Percentiles rank a stretch among this genome's conserved stretches.
Conservation (phyloP, 2,797 vertebrate species). For the Protonibea diacanthus region DNA sequence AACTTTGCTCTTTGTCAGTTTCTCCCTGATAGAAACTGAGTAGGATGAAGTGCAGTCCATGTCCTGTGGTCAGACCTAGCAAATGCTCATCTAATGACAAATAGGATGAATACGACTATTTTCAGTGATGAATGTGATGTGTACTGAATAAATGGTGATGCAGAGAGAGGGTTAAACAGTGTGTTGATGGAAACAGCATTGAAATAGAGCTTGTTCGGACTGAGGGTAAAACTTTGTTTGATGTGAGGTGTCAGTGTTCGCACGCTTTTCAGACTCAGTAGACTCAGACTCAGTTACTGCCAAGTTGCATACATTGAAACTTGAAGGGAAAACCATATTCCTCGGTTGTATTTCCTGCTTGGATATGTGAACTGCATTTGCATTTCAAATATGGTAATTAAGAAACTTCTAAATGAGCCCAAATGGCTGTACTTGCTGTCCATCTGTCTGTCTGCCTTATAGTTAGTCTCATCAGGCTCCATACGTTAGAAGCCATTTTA, state of each 20-base stretch:
- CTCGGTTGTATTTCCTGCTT: neutral
- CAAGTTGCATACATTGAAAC: neutral
- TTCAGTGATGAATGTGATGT: neutral
- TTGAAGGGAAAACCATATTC: neutral
- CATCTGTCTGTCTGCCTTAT: slow-evolving; percentile 4
- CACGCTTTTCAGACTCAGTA: neutral
- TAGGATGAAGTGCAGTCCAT: too few species aligned
- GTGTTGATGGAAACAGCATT: neutral
- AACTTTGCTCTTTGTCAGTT: neutral
- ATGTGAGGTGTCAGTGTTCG: neutral
- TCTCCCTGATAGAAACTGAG: neutral
- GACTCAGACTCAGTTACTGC: neutral
- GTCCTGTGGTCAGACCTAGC: neutral
- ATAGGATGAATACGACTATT: neutral
- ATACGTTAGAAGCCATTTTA: neutral
- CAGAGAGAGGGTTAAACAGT: neutral
- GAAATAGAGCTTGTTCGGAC: neutral
- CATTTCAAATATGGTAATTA: slow-evolving; percentile 7
- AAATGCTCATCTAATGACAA: neutral
- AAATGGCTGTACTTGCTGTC: neutral
- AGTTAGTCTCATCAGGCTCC: neutral
- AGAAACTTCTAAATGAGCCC: neutral
- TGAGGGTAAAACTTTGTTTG: neutral
- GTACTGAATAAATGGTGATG: neutral
- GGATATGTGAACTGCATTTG: slow-evolving; percentile 1